Evolutionary conservation across 2,888 invertebrate species (phyloP).

Genomic region (Eumerus sabulonum): DNA sequence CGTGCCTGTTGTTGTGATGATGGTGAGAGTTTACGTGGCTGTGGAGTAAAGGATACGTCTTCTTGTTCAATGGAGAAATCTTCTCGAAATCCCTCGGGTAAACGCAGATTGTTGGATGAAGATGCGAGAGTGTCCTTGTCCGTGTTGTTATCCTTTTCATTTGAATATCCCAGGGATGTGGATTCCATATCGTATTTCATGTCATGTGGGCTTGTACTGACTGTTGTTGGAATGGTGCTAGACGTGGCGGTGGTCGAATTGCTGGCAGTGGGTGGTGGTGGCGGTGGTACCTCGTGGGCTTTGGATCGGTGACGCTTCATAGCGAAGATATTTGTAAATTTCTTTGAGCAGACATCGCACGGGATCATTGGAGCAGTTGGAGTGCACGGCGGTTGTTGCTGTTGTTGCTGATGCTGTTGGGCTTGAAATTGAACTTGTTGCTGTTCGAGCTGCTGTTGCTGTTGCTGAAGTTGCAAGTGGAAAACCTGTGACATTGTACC

Average conservation of each 20-base stretch:
- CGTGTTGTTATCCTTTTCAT: constrained; percentile 35
- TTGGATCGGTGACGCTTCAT: constrained; percentile 85
- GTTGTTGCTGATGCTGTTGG: constrained; percentile 62
- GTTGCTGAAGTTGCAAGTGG: constrained; percentile 70
- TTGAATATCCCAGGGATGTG: constrained; percentile 39
- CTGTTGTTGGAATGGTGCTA: constrained; percentile 23
- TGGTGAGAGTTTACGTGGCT: constrained; percentile 82
- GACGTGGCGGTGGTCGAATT: constrained; percentile 47
- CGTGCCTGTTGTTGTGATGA: constrained; percentile 83
- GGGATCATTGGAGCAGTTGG: constrained; percentile 77
- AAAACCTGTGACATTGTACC: constrained; percentile 61
- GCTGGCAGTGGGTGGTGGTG: constrained; percentile 27
- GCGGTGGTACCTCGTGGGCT: constrained; percentile 81
- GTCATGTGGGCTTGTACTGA: constrained; percentile 45
- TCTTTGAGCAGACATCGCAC: constrained; percentile 87
- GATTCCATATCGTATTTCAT: constrained; percentile 54
- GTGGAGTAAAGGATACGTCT: constrained; percentile 79
- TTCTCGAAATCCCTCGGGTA: constrained; percentile 79
- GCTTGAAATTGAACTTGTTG: constrained; percentile 69
- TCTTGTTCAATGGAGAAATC: constrained; percentile 79
- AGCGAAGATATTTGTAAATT: constrained; percentile 86
- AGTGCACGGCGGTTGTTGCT: constrained; percentile 67
- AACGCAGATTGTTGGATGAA: constrained; percentile 71
- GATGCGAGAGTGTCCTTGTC: constrained; percentile 48
- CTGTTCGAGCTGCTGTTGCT: constrained; percentile 71